phyloP scores from a whole-genome alignment of 2,797 vertebrate genomes.

The Acrossocheilus fasciatus region DNA sequence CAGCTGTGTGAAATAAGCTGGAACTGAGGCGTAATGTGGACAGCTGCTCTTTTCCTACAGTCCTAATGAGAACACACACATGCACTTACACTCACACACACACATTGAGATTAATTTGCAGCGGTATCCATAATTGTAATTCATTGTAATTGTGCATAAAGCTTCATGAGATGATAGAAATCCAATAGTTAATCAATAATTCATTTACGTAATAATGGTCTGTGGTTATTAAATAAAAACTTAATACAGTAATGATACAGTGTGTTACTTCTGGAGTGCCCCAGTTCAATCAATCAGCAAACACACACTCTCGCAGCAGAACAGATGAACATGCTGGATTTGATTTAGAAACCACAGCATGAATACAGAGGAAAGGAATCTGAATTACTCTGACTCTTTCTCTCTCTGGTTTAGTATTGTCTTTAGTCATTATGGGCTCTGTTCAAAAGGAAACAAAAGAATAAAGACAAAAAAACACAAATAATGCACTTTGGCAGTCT shows the following conservation, averaged over 20 bases:
- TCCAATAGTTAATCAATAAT: constrained; percentile 44
- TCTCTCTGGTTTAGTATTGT: constrained; percentile 17
- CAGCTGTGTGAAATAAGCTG: constrained; percentile 61
- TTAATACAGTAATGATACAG: constrained; percentile 36
- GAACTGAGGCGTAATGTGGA: constrained; percentile 55
- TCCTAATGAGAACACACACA: constrained; percentile 56
- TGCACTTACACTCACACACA: constrained; percentile 31
- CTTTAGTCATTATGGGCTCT: constrained; percentile 15
- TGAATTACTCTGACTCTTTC: constrained; percentile 30
- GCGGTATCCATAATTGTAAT: constrained; percentile 27
- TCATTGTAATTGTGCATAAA: constrained; percentile 25
- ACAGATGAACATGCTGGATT: constrained; percentile 58
- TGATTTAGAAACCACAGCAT: constrained; percentile 54
- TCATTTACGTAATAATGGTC: constrained; percentile 35
- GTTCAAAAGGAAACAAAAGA: constrained; percentile 19
- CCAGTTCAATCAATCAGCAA: constrained; percentile 52
- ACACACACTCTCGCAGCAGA: constrained; percentile 38
- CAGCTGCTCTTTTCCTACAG: constrained; percentile 56
- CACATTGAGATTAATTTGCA: constrained; percentile 7
- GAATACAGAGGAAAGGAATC: constrained; percentile 60
- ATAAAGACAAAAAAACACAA: constrained; percentile 1
- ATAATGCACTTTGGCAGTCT: background rate
- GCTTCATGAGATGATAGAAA: constrained; percentile 35
- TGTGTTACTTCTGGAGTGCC: constrained; percentile 38
- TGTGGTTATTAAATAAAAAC: constrained; percentile 51